Base-by-base conservation (phyloP, 2,888 invertebrate species). In the Acrocyrtus sp. region DNA sequence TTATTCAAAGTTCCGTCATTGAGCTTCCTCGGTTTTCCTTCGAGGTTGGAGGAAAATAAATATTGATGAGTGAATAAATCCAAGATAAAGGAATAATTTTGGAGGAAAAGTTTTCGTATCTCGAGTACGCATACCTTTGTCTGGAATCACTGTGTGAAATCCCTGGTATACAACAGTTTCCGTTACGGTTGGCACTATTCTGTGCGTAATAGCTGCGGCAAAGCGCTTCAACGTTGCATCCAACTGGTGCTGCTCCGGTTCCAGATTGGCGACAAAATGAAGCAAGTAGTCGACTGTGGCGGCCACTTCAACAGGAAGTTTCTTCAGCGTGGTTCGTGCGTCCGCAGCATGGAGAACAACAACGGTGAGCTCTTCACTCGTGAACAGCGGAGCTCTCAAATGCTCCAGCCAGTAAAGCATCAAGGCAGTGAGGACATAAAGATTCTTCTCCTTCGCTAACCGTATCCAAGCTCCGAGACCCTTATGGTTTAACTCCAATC, bases 351-450 rank as follows among this genome's bases (percentile, higher is more conserved):
- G 82, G 3, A 83, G 78, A 0, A 92, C 89, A 58, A 93, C 88
- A 60, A 87, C 85, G 63, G 90, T 89, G 48, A 93, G 85, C 82
- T 91, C 89, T 60, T 91, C 90, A 24, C 88, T 85, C 76, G 88
- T 88, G 19, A 93, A 83, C 29, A 92, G 85, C 0, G 92, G 90
- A 63, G 87, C 86, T 85, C 90, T 90, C 51, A 94, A 84, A 21
- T 89, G 89, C 82, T 93, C 92, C 61, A 94, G 83, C 93, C 93
- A 94, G 78, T 91, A 90, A 84, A 89, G 91, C 41, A 93, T 84
- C 3, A 94, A 83, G 1, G 88, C 88, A 0, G 89, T 85, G 43
- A 93, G 83, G 19, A 92, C 85, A 10, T 86, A 84, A 1, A 91
- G 82, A 82, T 88, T 85, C 63, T 88, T 89, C 85, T 93, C 92